Evolutionary conservation across 23 tunicate species (phyloP), one percentile per base, ranked within the genome.

Genomic region (Halocynthia aurantium): DNA sequence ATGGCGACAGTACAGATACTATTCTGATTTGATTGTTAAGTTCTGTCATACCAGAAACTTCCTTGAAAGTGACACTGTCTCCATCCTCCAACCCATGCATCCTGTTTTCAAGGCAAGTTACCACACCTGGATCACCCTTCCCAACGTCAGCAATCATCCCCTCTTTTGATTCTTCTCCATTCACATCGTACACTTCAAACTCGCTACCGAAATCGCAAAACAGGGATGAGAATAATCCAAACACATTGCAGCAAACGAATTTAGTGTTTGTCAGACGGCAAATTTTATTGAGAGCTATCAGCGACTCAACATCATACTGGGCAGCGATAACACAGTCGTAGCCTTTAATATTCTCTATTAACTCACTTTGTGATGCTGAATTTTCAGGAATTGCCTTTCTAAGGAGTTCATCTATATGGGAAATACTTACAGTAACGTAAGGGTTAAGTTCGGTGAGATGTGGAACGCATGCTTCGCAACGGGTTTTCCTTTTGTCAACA

Each of bases 401-500:
- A 21, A 74, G 10, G 56, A 15, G 50, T 54, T 13, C 22, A 54
- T 74, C 78, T 19, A 54, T 11, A 74, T 62, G 18, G n/a, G 78
- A 52, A 8, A 74, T 53, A 10, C 8, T 19, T 0, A 74, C 78
- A 50, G 55, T 52, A 53, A 53, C 78, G 22, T 74, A 74, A 13
- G 62, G 78, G 56, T 74, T 74, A 15, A 74, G 64, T 53, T 74
- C 78, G 53, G 55, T 20, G 31, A 74, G 55, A n/a, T 44, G 78
- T 8, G 78, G 78, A 8, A 15, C 62, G 22, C 78, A 74, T 8
- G 78, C 78, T 50, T 52, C 78, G 0, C 64, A 62, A 6, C 78
- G 19, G 8, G 62, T 53, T 8, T 51, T 53, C 62, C 31, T 53
- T 54, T 54, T 5, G 12, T 53, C 60, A 62, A 56, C 62, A 56